A percentile compares a stretch with the other conserved stretches of the same genome.
Evolutionary conservation across 2,113 vertebrate genomes (phyloP).

Genomic region (Paralichthys olivaceus): DNA sequence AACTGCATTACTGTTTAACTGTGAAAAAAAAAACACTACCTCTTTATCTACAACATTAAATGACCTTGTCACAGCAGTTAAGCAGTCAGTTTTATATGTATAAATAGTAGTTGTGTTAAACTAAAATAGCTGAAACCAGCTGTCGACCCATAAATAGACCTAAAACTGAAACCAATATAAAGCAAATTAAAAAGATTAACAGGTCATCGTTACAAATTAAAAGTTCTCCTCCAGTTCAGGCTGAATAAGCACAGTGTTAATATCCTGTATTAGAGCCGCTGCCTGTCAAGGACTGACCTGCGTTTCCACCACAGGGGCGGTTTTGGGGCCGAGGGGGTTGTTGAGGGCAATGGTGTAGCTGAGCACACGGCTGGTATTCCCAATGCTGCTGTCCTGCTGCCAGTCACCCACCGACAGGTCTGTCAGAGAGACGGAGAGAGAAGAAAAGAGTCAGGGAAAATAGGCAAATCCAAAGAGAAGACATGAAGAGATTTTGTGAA

Average conservation of each 20-base stretch:
- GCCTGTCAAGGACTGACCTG: conserved; percentile 82
- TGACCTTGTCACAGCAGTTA: background rate
- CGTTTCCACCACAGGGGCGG: conserved; percentile 89
- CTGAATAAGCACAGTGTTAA: background rate
- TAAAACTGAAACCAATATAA: background rate
- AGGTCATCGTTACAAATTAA: background rate
- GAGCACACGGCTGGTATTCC: conserved; percentile 86
- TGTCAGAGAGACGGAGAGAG: conserved; percentile 44
- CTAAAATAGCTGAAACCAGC: background rate
- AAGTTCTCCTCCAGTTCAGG: background rate
- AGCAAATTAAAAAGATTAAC: background rate
- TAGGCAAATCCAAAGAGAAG: background rate
- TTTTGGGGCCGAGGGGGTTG: conserved; percentile 92
- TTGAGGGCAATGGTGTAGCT: conserved; percentile 92
- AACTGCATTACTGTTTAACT: background rate
- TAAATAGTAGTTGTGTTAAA: no score
- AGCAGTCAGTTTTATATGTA: background rate
- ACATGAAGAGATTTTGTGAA: conserved; percentile 2
- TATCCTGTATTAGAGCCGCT: background rate
- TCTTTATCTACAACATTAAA: background rate
- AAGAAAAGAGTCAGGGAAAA: background rate
- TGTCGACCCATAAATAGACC: background rate
- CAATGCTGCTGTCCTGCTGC: conserved; percentile 86
- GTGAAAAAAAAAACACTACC: background rate
- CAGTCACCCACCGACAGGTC: conserved; percentile 89